Evolutionary conservation across 2,888 invertebrate genomes (phyloP), one percentile per base, ranked within the genome.

Genomic region (Kuschelorhynchus macadamiae): DNA sequence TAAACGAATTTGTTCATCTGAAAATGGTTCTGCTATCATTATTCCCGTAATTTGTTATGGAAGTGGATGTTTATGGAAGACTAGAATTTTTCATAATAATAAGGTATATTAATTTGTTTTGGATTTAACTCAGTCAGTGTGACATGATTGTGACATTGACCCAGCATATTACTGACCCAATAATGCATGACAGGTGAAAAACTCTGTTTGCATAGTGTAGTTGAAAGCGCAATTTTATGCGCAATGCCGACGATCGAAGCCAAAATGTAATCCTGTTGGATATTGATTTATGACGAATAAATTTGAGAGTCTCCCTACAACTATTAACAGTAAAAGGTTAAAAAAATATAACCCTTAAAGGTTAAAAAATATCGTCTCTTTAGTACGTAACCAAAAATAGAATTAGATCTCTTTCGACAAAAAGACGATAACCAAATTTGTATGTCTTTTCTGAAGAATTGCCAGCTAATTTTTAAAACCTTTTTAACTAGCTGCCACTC

Each of bases 111-210:
- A 18, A 50, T 18, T 12, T 18, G 12, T 50, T 36, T 39, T 47
- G 5, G 12, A 49, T 49, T 59, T 46, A 36, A 47, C 32, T 36
- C 59, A 47, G 63, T 49, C 63, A 47, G 55, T 25, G 17, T 63
- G 56, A 30, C 63, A 49, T 30, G 25, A 14, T 46, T 44, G 20
- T 59, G 47, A 59, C 57, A 57, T 32, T 17, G 33, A 18, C 11
- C 42, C 41, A 25, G 55, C 41, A 63, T 55, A 49, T 63, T 25
- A 56, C 63, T 63, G 63, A 63, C 63, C 63, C 18, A 20, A 50
- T 50, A 50, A 50, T 36, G 36, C 18, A 36, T 33, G 33, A 18
- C 49, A 25, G 47, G 49, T 30, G 1, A 30, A 5, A 17, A 30
- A 12, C 14, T 17, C 20, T n/a, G 41, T 62, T 49, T 59, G 30